phyloP scores from a whole-genome alignment of 1,140 invertebrate genomes.

The Palaemon carinicauda region DNA sequence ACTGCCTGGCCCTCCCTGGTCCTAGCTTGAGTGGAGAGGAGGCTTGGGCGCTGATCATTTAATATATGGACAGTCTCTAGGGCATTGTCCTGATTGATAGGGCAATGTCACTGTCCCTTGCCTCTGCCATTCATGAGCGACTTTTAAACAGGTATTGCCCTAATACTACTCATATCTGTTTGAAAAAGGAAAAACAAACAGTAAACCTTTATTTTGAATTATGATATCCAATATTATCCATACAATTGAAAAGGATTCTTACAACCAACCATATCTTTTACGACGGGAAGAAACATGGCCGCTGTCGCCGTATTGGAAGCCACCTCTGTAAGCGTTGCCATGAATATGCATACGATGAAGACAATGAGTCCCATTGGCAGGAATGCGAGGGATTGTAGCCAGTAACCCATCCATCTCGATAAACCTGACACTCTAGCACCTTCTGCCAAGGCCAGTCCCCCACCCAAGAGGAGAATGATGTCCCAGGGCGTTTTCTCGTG shows the following conservation, averaged over 20 bases:
- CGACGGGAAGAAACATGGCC: constrained; percentile 82
- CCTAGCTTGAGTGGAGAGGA: no score
- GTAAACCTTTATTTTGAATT: no score
- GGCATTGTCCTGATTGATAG: no score
- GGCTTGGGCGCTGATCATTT: no score
- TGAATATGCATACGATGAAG: constrained; percentile 65
- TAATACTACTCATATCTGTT: no score
- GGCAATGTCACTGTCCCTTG: no score
- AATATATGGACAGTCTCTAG: no score
- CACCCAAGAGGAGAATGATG: constrained; percentile 69
- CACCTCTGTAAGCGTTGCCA: constrained; percentile 78
- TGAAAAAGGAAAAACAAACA: no score
- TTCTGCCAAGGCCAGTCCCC: constrained; percentile 87
- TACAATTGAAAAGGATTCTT: background rate
- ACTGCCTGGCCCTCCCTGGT: no score
- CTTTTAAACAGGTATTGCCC: no score
- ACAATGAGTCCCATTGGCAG: constrained; percentile 64
- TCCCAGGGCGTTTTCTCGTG: constrained; percentile 67
- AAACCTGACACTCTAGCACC: constrained; percentile 81
- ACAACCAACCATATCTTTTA: constrained; percentile 76
- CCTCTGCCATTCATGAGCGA: no score
- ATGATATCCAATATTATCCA: no score
- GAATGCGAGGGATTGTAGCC: constrained; percentile 64
- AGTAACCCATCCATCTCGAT: constrained; percentile 76
- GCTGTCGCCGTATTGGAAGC: constrained; percentile 85